Percentiles rank a stretch among this genome's conserved stretches.
phyloP scores from a whole-genome alignment of 2,797 vertebrate genomes.

The Pseudocheirus occidentalis region DNA sequence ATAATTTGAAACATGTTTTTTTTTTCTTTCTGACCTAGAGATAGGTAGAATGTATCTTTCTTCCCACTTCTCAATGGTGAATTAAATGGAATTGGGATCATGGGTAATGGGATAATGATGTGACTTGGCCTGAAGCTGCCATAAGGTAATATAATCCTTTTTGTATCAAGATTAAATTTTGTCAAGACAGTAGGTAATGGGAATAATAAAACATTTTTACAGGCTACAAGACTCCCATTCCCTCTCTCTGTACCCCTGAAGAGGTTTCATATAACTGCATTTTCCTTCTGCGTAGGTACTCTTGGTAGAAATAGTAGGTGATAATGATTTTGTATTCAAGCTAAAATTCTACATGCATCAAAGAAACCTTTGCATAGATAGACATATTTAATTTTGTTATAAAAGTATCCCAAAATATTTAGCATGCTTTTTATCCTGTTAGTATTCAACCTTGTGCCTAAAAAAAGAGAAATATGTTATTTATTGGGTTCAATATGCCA shows the following conservation, averaged over 20 bases:
- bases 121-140: background rate
- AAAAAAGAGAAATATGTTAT: background rate
- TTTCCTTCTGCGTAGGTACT: background rate
- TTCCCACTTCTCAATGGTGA: background rate
- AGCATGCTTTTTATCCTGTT: background rate
- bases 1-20: background rate
- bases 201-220: background rate
- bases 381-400: background rate
- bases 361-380: background rate
- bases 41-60: background rate
- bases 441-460: background rate
- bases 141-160: background rate
- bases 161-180: background rate
- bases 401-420: background rate
- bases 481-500: background rate
- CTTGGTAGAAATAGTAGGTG: background rate
- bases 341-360: background rate
- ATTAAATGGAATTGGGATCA: background rate
- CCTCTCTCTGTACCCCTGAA: background rate
- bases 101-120: background rate
- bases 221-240: fast-evolving
- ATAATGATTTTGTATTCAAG: background rate
- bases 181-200: background rate
- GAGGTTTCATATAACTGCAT: background rate
- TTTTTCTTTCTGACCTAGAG: background rate